Base-by-base conservation (phyloP, 2,888 invertebrate genomes). In the Rhagophthalmus giganteus region DNA sequence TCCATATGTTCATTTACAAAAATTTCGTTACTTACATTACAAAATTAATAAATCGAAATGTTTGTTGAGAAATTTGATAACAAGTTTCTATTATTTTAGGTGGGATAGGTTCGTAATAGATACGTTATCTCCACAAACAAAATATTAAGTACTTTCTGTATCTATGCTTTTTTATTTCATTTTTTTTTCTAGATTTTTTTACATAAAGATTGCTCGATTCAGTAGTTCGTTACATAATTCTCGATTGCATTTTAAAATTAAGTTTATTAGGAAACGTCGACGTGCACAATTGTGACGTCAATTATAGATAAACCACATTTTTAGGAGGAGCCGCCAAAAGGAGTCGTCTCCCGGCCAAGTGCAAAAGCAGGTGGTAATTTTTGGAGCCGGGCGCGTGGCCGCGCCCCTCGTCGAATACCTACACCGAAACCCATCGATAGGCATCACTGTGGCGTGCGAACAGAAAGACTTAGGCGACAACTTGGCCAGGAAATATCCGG, bases 391-490 rank as follows among this genome's bases (percentile, higher is more conserved):
- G 0, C 62, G 74, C 68, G 98, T 99, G 0, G 88, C 94, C 0
- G 88, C 90, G 0, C 99, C 99, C 0, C 81, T 97, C 1, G 90
- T 99, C 0, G 97, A 99, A 71, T 99, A 97, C 77, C 79, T 99
- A 15, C 83, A 90, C 45, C 81, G 92, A 38, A 90, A 94, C 66
- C 81, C 84, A 57, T 85, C 86, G 55, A 79, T 94, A 12, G 82
- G 84, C n/a, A 85, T 97, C 16, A 90, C 89, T 4, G 83, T 97
- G 2, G 75, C 74, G 7, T 73, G 73, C 28, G 74, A 74, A 57
- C 78, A 91, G 13, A 90, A 91, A 67, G 90, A 92, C 58, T 94
- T 97, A 70, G 88, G 94, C 0, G 96, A 97, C 65, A 81, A 81
- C 0, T 72, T 98, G 45, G 90, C 94, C 0, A 78, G 81, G 3